phyloP scores from a whole-genome alignment of 2,113 vertebrate species.

The Desmodus rotundus region DNA sequence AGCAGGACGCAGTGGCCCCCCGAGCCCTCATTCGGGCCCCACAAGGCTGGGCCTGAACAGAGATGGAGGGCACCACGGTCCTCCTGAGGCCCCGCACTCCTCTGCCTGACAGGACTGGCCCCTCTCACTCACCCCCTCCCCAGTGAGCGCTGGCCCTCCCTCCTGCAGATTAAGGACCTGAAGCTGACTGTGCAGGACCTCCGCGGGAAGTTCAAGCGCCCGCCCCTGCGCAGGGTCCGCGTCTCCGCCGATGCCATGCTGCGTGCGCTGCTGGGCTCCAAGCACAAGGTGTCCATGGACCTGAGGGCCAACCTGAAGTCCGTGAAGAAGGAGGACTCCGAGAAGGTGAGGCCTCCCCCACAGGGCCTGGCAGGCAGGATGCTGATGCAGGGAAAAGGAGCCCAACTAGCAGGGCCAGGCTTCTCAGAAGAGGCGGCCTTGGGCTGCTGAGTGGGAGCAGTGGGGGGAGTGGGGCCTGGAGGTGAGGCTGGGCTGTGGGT shows the following conservation, averaged over 20 bases:
- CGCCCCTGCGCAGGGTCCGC: constrained; percentile 87
- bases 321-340: constrained; percentile 96
- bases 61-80: background rate
- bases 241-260: constrained; percentile 96
- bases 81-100: background rate
- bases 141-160: background rate
- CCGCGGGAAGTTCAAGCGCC: constrained; percentile 95
- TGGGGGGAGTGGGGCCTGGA: background rate
- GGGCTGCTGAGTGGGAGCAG: background rate
- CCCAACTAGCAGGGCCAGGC: background rate
- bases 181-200: constrained; percentile 94
- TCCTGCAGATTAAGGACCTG: constrained; percentile 90
- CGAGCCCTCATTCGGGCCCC: no score
- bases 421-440: background rate
- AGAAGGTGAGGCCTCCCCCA: constrained; percentile 85
- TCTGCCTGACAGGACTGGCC: background rate
- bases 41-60: background rate
- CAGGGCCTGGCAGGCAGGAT: fast-evolving
- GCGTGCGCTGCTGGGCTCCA: constrained; percentile 93
- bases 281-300: constrained; percentile 98
- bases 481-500: background rate
- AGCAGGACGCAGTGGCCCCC: background rate
- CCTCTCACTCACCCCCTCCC: background rate
- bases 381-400: background rate
- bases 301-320: constrained; percentile 95